These are phyloP conservation scores for Trichogramma pretiosum DNA, from an alignment of 1,140 invertebrate genomes.

Conservation along the genomic window DNA sequence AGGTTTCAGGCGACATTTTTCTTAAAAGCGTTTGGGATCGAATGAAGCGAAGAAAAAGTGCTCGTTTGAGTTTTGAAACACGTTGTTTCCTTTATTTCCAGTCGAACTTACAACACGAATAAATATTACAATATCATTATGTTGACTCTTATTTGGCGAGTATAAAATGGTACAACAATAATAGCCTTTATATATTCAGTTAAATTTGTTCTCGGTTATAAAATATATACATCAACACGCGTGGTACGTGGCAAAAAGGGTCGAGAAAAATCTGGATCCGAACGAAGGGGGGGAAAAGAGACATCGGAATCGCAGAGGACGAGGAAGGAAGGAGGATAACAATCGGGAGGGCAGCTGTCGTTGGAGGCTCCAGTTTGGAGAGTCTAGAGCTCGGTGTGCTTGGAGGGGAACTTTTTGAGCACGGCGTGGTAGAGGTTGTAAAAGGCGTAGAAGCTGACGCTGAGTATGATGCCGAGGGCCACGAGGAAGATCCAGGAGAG, in stretches of 20 bases:
- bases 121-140: too few species aligned
- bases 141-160: too few species aligned
- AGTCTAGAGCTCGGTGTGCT: constrained; percentile 64
- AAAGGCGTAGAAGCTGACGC: constrained; percentile 72
- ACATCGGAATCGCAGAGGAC: not conserved
- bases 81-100: not conserved
- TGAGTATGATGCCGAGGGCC: constrained; percentile 65
- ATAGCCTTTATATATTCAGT: not conserved
- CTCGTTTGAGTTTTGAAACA: not conserved
- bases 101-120: not conserved
- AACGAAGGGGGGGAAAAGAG: too few species aligned
- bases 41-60: too few species aligned
- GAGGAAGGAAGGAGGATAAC: not conserved
- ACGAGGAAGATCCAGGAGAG: constrained; percentile 69
- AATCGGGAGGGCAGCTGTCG: not conserved
- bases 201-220: too few species aligned
- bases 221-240: not conserved
- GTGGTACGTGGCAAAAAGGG: too few species aligned
- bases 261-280: too few species aligned
- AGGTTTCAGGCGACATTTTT: too few species aligned
- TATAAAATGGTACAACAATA: constrained; percentile 4
- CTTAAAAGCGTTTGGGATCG: too few species aligned
- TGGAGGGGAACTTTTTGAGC: constrained; percentile 67
- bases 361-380: too few species aligned
- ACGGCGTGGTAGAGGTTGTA: constrained; percentile 74